Evolutionary conservation across 2,888 invertebrate genomes (phyloP), one percentile per base, ranked within the genome.

Genomic region (Chymomyza fuscimana): DNA sequence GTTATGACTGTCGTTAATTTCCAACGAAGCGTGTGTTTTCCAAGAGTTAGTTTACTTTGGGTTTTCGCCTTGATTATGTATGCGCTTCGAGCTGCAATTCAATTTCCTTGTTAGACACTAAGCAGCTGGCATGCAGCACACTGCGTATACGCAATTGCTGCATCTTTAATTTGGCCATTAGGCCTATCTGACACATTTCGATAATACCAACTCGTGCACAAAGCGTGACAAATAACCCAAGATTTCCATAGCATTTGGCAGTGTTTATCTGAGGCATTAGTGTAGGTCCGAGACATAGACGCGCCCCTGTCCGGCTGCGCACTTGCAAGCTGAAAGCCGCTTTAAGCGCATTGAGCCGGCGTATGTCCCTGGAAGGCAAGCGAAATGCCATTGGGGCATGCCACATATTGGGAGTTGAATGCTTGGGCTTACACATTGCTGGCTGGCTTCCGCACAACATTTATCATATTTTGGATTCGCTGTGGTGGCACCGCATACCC

Each of bases 241-340:
- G 86, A 73, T 74, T 81, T 81, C 66, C 73, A 69, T 70, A 64
- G 80, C 74, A 79, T 79, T 81, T 78, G 78, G 56, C 76, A 63
- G 70, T 76, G 83, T 77, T 84, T 82, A 85, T 77, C 83, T 73
- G 74, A 77, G 72, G 86, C 82, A 85, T 82, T 82, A 79, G 80
- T 74, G 70, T 70, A 56, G 66, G 65, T 51, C 60, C 36, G 52
- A 50, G 46, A 62, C 50, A 19, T 40, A 58, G 52, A 10, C 29
- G 63, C 16, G 36, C 52, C 56, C 50, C 16, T 32, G 32, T 32
- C 32, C 32, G 32, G 32, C 19, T 19, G 0, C 32, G 1, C 19
- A 2, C 19, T 19, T 7, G 32, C 4, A 51, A 64, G 10, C 59
- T 68, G 51, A 46, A 59, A 70, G 68, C 65, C 67, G 66, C 61